Base-by-base conservation (phyloP, 2,888 invertebrate genomes). In the Brachypterus glaber region DNA sequence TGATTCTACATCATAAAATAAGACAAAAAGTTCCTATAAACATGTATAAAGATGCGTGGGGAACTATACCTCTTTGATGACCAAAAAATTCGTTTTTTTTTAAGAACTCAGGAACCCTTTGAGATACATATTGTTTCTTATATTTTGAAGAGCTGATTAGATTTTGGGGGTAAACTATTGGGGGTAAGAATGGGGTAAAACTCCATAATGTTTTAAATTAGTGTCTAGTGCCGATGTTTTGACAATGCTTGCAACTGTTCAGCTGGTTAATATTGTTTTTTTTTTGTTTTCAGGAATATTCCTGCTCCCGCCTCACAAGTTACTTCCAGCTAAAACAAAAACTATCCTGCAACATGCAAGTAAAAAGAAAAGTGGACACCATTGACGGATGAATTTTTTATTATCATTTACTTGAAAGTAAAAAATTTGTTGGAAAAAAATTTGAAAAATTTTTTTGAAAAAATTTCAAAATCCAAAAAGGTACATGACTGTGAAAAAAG, bases 201-300 rank as follows among this genome's bases (percentile, higher is more conserved):
- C 12, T 14, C 11, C 17, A 12, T 11, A 33, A 32, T 18, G 13
- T 11, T 17, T 11, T 7, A 7, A 17, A n/a, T n/a, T n/a, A n/a
- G n/a, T n/a, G n/a, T n/a, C n/a, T n/a, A n/a, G n/a, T n/a, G n/a
- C n/a, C n/a, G n/a, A n/a, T n/a, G n/a, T n/a, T n/a, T n/a, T n/a
- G n/a, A n/a, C n/a, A n/a, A n/a, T n/a, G n/a, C n/a, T n/a, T n/a
- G n/a, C n/a, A n/a, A n/a, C n/a, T n/a, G n/a, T n/a, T n/a, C n/a
- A n/a, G n/a, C n/a, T n/a, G n/a, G n/a, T n/a, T n/a, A n/a, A n/a
- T n/a, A n/a, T n/a, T n/a, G n/a, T n/a, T n/a, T n/a, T n/a, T n/a
- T n/a, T n/a, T n/a, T n/a, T n/a, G n/a, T 27, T 54, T 52, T 24
- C 39, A 61, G 61, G 61, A 61, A 48, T 61, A 58, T 32, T 55